These are phyloP conservation scores for Hepsetus odoe DNA, from an alignment of 2,113 vertebrate genomes.

Conservation along the genomic window DNA sequence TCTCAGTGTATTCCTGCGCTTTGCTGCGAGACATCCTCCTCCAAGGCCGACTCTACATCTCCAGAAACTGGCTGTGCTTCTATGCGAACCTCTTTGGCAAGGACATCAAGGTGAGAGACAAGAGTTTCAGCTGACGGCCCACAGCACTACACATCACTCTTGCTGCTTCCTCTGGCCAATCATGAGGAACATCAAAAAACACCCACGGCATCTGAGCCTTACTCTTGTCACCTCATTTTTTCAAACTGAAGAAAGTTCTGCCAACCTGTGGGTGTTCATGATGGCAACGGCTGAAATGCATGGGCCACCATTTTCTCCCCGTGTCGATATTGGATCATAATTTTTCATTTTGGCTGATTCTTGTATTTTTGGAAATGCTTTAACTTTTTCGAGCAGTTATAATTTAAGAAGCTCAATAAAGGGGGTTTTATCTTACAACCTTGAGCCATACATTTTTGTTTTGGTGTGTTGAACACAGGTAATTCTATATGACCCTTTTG, in stretches of 20 bases:
- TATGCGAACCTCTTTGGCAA: constrained; percentile 95
- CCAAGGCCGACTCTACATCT: constrained; percentile 96
- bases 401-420: neutral
- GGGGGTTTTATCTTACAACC: neutral
- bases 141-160: neutral
- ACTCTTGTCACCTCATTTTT: too few species aligned
- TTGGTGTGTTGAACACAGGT: constrained; percentile 8
- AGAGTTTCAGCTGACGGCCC: constrained; percentile 32
- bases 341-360: neutral
- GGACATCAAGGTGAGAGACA: constrained; percentile 88
- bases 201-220: too few species aligned
- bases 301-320: too few species aligned
- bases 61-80: constrained; percentile 96
- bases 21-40: constrained; percentile 93
- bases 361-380: neutral
- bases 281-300: too few species aligned
- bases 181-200: neutral
- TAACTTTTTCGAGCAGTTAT: neutral
- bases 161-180: neutral
- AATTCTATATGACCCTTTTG: neutral
- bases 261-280: too few species aligned
- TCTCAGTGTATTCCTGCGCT: constrained; percentile 91
- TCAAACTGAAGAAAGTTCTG: too few species aligned
- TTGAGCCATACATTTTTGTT: neutral
- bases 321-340: too few species aligned